Conservation (phyloP, 2,113 vertebrate species). For the Opisthocomus hoazin region DNA sequence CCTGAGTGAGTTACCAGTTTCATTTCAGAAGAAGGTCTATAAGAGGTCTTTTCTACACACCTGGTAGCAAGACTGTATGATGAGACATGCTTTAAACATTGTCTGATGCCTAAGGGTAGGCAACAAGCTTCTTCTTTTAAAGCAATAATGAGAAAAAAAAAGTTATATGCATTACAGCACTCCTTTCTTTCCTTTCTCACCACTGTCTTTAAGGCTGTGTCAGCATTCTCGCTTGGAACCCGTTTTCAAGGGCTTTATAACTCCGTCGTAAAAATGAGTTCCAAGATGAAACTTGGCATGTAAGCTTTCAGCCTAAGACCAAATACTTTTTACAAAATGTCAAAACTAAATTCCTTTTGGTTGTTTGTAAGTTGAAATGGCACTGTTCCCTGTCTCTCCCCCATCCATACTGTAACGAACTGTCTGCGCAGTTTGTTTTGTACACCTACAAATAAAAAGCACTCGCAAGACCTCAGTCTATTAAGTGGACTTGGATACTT, state of each 20-base stretch:
- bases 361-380: conserved; percentile 43
- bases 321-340: conserved; percentile 51
- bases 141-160: conserved; percentile 68
- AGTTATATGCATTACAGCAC: conserved; percentile 49
- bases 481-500: not conserved
- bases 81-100: conserved; percentile 71
- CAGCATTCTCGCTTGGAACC: conserved; percentile 59
- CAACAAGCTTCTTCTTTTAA: conserved; percentile 70
- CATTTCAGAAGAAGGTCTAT: conserved; percentile 44
- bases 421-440: not conserved
- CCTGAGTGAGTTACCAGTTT: conserved; percentile 49
- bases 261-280: conserved; percentile 65
- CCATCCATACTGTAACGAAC: conserved; percentile 22
- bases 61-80: conserved; percentile 62
- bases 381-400: not conserved
- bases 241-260: conserved; percentile 55
- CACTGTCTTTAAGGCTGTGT: conserved; percentile 46
- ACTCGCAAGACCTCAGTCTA: conserved; percentile 12
- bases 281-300: conserved; percentile 59
- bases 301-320: conserved; percentile 40
- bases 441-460: conserved; percentile 34
- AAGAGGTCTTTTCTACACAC: conserved; percentile 58
- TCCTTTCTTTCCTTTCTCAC: conserved; percentile 25
- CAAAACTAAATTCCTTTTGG: conserved; percentile 25
- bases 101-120: conserved; percentile 67